phyloP scores from a whole-genome alignment of 2,113 vertebrate species.

The Progne subis region DNA sequence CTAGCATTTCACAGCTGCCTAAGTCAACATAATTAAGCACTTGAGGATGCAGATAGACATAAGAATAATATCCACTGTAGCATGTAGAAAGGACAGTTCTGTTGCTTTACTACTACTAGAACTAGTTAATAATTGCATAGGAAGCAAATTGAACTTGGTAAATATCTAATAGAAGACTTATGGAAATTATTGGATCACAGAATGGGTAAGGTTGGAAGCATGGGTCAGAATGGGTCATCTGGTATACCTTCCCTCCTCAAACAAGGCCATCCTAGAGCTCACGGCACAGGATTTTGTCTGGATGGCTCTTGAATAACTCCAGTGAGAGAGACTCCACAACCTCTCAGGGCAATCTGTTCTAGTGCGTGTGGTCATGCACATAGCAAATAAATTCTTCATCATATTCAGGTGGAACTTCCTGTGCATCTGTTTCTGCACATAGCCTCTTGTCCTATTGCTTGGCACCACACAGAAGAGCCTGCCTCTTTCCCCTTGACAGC shows the following conservation, averaged over 20 bases:
- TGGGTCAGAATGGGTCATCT: not conserved
- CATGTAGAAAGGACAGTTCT: fast-evolving
- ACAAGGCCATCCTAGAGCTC: no score
- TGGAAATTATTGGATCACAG: not conserved
- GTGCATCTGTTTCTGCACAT: not conserved
- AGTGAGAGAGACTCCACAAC: not conserved
- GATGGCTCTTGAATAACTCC: not conserved
- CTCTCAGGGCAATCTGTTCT: not conserved
- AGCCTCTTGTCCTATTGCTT: not conserved
- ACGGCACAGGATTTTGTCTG: fast-evolving
- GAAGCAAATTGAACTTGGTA: not conserved
- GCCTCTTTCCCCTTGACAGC: not conserved
- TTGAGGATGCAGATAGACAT: not conserved
- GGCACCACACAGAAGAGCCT: not conserved
- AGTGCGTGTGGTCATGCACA: not conserved
- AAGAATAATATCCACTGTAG: not conserved
- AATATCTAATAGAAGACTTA: not conserved
- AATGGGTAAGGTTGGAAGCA: not conserved
- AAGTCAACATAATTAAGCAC: not conserved
- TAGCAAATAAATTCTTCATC: not conserved
- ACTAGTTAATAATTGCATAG: not conserved
- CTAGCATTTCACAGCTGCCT: not conserved
- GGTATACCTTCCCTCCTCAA: not conserved
- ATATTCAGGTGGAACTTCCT: not conserved
- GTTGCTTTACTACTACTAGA: not conserved